Conservation (phyloP, 2,113 vertebrate species). For the Anthoscopus minutus region DNA sequence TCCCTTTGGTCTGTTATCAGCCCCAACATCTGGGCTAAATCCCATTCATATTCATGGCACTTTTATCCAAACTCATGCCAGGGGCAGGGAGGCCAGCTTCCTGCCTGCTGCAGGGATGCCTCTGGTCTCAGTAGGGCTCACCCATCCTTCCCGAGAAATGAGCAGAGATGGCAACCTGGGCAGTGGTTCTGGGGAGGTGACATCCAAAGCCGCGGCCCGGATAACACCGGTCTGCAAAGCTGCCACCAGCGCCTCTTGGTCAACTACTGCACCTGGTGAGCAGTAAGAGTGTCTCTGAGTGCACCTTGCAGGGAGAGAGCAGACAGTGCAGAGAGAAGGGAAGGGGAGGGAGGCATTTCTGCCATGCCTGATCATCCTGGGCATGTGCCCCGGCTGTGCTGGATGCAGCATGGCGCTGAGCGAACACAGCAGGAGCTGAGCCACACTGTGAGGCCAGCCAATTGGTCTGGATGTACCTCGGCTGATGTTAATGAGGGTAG, state of each 20-base stretch:
- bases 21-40: background rate
- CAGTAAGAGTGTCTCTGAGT: background rate
- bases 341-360: background rate
- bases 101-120: background rate
- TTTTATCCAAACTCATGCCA: background rate
- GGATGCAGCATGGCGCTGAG: background rate
- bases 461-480: conserved; percentile 42
- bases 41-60: background rate
- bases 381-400: background rate
- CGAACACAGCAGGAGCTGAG: background rate
- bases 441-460: too few species aligned
- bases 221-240: conserved; percentile 64
- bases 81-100: background rate
- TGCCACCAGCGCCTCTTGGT: conserved; percentile 70
- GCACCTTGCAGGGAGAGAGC: background rate
- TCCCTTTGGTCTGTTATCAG: background rate
- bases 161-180: conserved; percentile 63
- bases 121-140: background rate
- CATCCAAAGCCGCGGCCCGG: conserved; percentile 64
- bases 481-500: conserved; percentile 68
- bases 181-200: conserved; percentile 72
- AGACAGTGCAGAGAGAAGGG: background rate
- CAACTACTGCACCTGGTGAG: conserved; percentile 65
- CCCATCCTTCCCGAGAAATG: background rate
- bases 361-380: rapidly evolving